These are phyloP conservation scores for Schizopygopsis pylzovi DNA, from an alignment of 2,797 vertebrate genomes.

Conservation along the genomic window DNA sequence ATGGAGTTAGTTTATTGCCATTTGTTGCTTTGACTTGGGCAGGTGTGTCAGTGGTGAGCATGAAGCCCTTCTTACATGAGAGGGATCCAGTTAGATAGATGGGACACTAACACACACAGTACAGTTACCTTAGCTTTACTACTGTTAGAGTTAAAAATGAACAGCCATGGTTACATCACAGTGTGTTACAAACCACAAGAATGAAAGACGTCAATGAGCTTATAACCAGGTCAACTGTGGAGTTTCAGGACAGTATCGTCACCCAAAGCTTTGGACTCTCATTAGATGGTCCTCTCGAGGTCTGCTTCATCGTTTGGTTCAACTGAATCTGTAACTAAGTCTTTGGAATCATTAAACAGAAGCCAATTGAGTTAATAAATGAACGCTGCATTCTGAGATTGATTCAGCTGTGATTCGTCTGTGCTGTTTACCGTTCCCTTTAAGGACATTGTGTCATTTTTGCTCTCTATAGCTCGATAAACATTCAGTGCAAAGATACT, in stretches of 20 bases:
- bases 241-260: constrained; percentile 64
- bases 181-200: constrained; percentile 65
- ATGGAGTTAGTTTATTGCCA: constrained; percentile 80
- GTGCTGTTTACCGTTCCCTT: constrained; percentile 12
- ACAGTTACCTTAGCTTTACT: constrained; percentile 52
- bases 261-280: constrained; percentile 47
- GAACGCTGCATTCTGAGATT: not conserved
- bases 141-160: constrained; percentile 55
- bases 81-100: constrained; percentile 66
- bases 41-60: constrained; percentile 69
- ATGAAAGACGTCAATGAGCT: constrained; percentile 59
- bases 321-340: not conserved
- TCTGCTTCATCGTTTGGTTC: not conserved
- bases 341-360: not conserved
- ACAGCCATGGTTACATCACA: constrained; percentile 65
- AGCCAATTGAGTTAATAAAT: not conserved
- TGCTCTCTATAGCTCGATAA: not conserved
- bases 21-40: constrained; percentile 69
- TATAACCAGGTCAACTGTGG: constrained; percentile 51
- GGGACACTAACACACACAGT: constrained; percentile 57
- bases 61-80: constrained; percentile 68
- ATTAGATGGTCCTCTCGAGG: not conserved
- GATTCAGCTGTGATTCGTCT: not conserved
- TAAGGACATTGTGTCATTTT: not conserved
- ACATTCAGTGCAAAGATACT: constrained; percentile 63